phyloP scores from a whole-genome alignment of 2,888 invertebrate species.

The Yponomeuta cagnagella region DNA sequence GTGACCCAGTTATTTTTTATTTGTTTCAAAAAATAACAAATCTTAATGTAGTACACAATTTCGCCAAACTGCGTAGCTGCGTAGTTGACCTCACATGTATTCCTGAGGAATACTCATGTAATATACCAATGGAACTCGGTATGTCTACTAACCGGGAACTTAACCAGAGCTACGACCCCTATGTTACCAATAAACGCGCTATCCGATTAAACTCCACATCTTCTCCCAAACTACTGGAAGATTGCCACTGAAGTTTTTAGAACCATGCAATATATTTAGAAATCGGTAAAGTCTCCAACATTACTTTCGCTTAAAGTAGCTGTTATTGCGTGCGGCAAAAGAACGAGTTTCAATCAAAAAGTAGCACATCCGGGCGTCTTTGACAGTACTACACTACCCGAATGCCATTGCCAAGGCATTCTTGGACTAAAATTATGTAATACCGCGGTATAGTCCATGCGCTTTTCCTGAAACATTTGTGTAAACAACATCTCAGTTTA shows the following conservation, averaged over 20 bases:
- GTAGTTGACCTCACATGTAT: too few species aligned
- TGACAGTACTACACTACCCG: constrained; percentile 19
- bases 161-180: not conserved
- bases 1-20: too few species aligned
- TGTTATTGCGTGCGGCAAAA: too few species aligned
- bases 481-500: not conserved
- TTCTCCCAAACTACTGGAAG: not conserved
- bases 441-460: constrained; percentile 11
- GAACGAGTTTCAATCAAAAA: too few species aligned
- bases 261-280: constrained; percentile 10
- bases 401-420: constrained; percentile 63
- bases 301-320: too few species aligned
- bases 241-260: constrained; percentile 7
- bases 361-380: too few species aligned
- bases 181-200: not conserved
- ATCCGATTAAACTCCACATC: not conserved
- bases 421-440: constrained; percentile 25
- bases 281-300: not conserved
- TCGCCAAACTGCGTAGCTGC: too few species aligned
- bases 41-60: too few species aligned
- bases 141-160: too few species aligned
- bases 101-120: too few species aligned
- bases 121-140: too few species aligned
- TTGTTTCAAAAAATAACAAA: too few species aligned
- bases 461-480: not conserved